phyloP scores from a whole-genome alignment of 1,140 invertebrate genomes.

The Sinonovacula constricta region DNA sequence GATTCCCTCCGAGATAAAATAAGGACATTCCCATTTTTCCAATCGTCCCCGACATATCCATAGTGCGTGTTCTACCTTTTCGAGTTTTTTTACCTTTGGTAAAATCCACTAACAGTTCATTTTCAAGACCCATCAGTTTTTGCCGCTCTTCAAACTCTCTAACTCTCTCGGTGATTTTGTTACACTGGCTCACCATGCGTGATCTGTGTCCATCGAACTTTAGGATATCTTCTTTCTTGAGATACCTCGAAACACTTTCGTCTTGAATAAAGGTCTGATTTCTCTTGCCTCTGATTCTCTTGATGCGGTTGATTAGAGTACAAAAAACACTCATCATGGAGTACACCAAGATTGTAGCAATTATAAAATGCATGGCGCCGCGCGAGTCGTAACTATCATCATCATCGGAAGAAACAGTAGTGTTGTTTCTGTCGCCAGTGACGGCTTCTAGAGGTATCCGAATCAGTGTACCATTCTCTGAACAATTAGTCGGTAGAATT shows the following conservation, averaged over 20 bases:
- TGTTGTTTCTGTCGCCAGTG: not conserved
- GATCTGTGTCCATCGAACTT: constrained; percentile 20
- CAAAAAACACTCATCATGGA: constrained; percentile 34
- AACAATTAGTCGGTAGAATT: not conserved
- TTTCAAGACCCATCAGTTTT: constrained; percentile 19
- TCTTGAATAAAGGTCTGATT: constrained; percentile 13
- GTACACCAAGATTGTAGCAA: constrained; percentile 33
- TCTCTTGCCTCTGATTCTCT: constrained; percentile 8
- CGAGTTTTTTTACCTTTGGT: not conserved
- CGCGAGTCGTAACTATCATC: constrained; percentile 9
- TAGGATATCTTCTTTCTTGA: constrained; percentile 30
- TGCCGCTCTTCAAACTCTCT: constrained; percentile 24
- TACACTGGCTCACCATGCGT: constrained; percentile 11
- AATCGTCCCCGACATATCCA: not conserved
- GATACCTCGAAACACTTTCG: constrained; percentile 24
- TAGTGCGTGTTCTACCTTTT: not conserved
- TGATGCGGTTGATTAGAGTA: constrained; percentile 23
- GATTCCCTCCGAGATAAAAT: too few species aligned
- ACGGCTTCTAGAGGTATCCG: not conserved
- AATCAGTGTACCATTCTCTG: not conserved
- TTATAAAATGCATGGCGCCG: constrained; percentile 39
- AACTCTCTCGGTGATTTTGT: not conserved
- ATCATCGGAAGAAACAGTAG: not conserved
- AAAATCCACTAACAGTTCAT: constrained; percentile 16
- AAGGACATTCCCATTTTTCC: constrained; percentile 31